These are phyloP conservation scores for Drosophila atripex DNA, from an alignment of 2,888 invertebrate genomes.

Conservation along the genomic window DNA sequence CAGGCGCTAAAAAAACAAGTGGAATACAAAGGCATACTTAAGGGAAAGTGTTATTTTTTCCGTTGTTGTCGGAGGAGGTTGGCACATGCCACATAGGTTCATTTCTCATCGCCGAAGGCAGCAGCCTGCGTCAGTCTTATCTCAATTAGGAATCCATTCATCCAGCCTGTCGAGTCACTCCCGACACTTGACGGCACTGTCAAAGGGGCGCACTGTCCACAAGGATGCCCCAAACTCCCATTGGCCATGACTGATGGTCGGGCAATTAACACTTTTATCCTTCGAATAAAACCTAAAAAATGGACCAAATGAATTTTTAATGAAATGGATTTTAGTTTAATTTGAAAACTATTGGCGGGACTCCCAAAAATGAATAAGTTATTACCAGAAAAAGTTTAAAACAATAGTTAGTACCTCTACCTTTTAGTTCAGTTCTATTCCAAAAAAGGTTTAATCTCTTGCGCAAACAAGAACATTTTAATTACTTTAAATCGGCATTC, in stretches of 20 bases:
- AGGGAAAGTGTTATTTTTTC: slow-evolving; percentile 55
- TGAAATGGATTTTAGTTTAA: background rate
- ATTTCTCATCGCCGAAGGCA: slow-evolving; percentile 57
- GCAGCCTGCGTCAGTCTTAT: slow-evolving; percentile 63
- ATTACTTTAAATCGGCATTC: background rate
- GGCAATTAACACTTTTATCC: slow-evolving; percentile 11
- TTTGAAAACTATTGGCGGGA: too few relatives aligned
- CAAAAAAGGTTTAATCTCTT: background rate
- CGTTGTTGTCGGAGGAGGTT: slow-evolving; percentile 21
- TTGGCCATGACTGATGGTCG: slow-evolving; percentile 15
- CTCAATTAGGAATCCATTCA: slow-evolving; percentile 75
- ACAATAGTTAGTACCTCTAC: too few relatives aligned
- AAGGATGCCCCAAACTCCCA: background rate
- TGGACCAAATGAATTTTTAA: background rate
- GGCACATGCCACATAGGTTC: slow-evolving; percentile 46
- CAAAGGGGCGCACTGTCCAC: slow-evolving; percentile 10
- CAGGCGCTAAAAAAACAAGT: background rate
- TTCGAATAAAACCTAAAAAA: background rate
- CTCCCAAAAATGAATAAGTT: too few relatives aligned
- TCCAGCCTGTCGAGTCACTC: slow-evolving; percentile 50
- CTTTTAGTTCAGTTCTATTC: too few relatives aligned
- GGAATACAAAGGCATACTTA: slow-evolving; percentile 26
- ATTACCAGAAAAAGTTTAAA: too few relatives aligned
- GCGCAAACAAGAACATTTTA: background rate
- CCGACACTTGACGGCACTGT: slow-evolving; percentile 55